Percentiles rank a stretch among this genome's conserved stretches.
Evolutionary conservation across 2,797 vertebrate species (phyloP).

Genomic region (Sylvilagus floridanus): DNA sequence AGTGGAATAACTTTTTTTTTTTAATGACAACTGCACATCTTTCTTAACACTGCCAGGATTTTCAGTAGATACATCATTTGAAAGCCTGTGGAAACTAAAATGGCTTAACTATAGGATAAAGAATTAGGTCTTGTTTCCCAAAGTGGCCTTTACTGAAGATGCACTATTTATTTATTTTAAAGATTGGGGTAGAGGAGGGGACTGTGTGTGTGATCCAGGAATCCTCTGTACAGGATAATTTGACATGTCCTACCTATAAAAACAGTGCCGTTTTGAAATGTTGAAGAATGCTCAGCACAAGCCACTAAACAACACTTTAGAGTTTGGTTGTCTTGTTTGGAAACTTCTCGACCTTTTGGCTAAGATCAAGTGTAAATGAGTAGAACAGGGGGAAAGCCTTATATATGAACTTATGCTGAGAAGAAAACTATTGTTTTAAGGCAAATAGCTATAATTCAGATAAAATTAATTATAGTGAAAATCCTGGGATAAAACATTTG

Average conservation of each 20-base stretch:
- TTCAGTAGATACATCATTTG: background rate
- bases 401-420: background rate
- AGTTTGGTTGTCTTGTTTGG: slow-evolving; percentile 32
- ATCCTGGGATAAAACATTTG: background rate
- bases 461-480: slow-evolving; percentile 50
- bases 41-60: slow-evolving; percentile 5
- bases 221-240: background rate
- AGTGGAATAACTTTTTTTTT: slow-evolving; percentile 35
- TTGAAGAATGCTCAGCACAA: background rate
- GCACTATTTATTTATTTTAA: background rate
- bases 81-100: background rate
- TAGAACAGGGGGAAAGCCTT: background rate
- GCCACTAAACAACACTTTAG: slow-evolving; percentile 32
- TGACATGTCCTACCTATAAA: background rate
- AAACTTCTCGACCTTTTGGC: background rate
- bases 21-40: background rate
- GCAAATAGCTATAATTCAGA: slow-evolving; percentile 27
- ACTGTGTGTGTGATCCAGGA: background rate
- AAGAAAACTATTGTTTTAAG: slow-evolving; percentile 41
- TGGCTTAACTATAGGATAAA: slow-evolving; percentile 28
- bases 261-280: slow-evolving; percentile 44
- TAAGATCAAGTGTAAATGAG: too few species aligned
- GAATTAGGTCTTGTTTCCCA: slow-evolving; percentile 43
- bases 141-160: background rate
- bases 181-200: background rate